Percentiles rank a stretch among this genome's conserved stretches.
phyloP scores from a whole-genome alignment of 2,888 invertebrate species.

The Drosophila hamatofila region DNA sequence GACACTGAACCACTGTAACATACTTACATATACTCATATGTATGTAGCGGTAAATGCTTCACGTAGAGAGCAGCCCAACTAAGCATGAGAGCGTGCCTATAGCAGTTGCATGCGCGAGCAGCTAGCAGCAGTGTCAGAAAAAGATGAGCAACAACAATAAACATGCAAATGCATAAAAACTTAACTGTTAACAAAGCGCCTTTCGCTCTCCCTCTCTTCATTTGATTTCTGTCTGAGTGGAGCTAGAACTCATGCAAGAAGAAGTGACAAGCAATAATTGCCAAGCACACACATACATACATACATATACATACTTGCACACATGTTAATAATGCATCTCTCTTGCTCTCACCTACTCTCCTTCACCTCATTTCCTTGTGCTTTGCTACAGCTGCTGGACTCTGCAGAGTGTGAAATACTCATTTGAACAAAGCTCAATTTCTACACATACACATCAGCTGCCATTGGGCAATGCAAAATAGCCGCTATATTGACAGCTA shows the following conservation, averaged over 20 bases:
- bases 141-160: background rate
- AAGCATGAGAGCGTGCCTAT: background rate
- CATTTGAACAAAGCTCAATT: background rate
- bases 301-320: background rate
- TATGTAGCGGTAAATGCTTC: constrained; percentile 1
- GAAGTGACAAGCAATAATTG: background rate
- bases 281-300: background rate
- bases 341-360: background rate
- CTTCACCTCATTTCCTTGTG: background rate
- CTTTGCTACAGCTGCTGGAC: background rate
- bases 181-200: background rate
- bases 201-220: background rate
- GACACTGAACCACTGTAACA: background rate
- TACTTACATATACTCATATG: background rate
- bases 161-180: background rate
- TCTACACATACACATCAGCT: background rate
- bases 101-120: constrained; percentile 1
- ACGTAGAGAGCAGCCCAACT: background rate
- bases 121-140: background rate
- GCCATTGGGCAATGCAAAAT: background rate
- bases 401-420: background rate
- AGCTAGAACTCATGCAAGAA: background rate
- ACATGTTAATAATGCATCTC: background rate
- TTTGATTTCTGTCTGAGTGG: background rate
- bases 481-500: constrained; percentile 1